Evolutionary conservation across 2,797 vertebrate genomes (phyloP).

Genomic region (Syndactyla subalaris): DNA sequence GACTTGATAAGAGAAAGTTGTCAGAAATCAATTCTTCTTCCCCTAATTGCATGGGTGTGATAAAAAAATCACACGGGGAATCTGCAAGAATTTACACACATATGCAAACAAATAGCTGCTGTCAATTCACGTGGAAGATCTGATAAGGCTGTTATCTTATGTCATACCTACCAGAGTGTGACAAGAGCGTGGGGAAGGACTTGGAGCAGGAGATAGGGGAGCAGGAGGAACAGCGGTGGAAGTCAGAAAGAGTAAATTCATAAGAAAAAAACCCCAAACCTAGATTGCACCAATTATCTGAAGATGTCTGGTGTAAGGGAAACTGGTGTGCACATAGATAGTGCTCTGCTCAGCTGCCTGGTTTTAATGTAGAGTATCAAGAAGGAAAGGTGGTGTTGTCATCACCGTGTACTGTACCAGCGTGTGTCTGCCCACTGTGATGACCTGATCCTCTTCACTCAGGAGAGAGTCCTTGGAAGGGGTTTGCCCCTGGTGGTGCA

Average conservation of each 20-base stretch:
- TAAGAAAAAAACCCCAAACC: neutral
- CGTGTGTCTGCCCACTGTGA: rapidly evolving
- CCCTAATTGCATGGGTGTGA: neutral
- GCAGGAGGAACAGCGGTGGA: neutral
- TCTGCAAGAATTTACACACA: neutral
- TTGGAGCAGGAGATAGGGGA: neutral
- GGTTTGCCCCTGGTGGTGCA: neutral
- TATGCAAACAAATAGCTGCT: neutral
- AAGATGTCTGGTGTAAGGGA: neutral
- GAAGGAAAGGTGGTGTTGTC: neutral
- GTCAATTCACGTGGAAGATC: conserved; percentile 13
- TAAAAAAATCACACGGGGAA: neutral
- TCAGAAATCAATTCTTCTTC: conserved; percentile 38
- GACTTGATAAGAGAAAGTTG: conserved; percentile 35
- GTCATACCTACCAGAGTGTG: neutral
- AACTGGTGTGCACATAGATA: neutral
- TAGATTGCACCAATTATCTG: conserved; percentile 22
- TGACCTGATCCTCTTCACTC: neutral
- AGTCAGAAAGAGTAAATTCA: neutral
- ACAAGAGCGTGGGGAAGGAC: neutral
- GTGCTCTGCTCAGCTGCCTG: neutral
- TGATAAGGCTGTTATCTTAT: neutral
- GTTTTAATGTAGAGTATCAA: neutral
- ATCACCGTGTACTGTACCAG: neutral
- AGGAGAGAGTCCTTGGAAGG: neutral